A percentile compares a stretch with the other conserved stretches of the same genome.
Conservation (phyloP, 2,113 vertebrate genomes). For the Panthera uncia region DNA sequence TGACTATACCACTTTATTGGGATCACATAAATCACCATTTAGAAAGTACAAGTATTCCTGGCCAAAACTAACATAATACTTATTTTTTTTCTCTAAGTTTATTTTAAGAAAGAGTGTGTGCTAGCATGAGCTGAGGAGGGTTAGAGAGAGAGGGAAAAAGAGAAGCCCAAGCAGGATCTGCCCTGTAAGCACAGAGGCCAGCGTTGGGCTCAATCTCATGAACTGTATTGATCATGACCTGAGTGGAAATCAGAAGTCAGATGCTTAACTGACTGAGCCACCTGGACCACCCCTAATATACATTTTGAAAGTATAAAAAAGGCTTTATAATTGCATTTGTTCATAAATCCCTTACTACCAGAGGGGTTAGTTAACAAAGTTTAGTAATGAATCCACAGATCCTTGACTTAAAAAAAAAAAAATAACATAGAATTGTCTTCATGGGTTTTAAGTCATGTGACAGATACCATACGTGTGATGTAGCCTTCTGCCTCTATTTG, state of each 20-base stretch:
- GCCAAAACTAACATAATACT: neutral
- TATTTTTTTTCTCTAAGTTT: too few species aligned
- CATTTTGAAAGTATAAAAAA: neutral
- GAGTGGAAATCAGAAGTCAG: too few species aligned
- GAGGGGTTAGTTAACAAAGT: conserved; percentile 25
- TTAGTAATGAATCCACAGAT: neutral
- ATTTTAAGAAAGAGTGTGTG: too few species aligned
- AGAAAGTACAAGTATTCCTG: neutral
- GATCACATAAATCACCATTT: neutral
- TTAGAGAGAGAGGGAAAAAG: too few species aligned
- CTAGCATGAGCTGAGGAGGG: too few species aligned
- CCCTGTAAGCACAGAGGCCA: too few species aligned
- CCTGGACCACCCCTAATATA: too few species aligned
- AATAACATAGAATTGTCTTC: neutral
- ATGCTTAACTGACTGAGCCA: too few species aligned
- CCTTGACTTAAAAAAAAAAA: conserved; percentile 37
- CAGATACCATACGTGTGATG: neutral
- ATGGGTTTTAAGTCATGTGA: neutral
- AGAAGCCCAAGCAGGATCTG: too few species aligned
- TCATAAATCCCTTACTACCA: neutral
- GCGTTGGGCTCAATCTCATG: too few species aligned
- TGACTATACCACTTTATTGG: neutral
- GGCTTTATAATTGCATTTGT: neutral
- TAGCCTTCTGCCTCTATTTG: neutral
- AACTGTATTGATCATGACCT: too few species aligned